Conservation (phyloP, 2,797 vertebrate genomes). For the Melanotaenia pygmaea region DNA sequence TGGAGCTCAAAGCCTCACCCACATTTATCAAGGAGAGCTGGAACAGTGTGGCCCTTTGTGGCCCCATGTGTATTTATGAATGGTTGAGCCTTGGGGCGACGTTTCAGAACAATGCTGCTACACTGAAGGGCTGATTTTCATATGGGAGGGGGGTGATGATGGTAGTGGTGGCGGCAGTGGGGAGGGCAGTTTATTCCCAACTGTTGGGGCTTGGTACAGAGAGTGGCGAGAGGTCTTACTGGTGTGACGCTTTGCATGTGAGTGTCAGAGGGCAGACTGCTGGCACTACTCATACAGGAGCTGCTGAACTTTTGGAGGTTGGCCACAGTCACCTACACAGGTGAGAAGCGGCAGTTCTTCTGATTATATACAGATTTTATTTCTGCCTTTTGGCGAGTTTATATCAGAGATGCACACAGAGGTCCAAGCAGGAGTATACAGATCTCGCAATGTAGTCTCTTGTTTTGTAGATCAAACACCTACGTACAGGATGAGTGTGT, state of each 20-base stretch:
- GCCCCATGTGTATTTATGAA: slow-evolving; percentile 82
- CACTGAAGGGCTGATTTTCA: slow-evolving; percentile 79
- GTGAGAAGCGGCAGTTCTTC: slow-evolving; percentile 56
- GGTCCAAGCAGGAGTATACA: neutral
- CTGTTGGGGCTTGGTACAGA: slow-evolving; percentile 86
- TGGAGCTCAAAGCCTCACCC: slow-evolving; percentile 73
- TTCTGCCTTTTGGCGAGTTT: slow-evolving; percentile 2
- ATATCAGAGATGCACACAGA: neutral
- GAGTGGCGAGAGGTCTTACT: slow-evolving; percentile 76
- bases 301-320: slow-evolving; percentile 42
- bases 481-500: slow-evolving; percentile 20
- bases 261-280: slow-evolving; percentile 56
- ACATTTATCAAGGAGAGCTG: slow-evolving; percentile 63
- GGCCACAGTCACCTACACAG: slow-evolving; percentile 59
- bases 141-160: slow-evolving; percentile 66
- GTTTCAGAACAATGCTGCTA: slow-evolving; percentile 83
- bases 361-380: neutral
- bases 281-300: slow-evolving; percentile 57
- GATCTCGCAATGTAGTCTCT: neutral
- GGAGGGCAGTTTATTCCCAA: slow-evolving; percentile 69
- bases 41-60: slow-evolving; percentile 81
- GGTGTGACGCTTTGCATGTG: slow-evolving; percentile 65
- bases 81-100: slow-evolving; percentile 72
- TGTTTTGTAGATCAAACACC: slow-evolving; percentile 42
- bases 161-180: slow-evolving; percentile 39